These are phyloP conservation scores for Aporophyla nigra DNA, from an alignment of 2,888 invertebrate genomes.

Conservation along the genomic window DNA sequence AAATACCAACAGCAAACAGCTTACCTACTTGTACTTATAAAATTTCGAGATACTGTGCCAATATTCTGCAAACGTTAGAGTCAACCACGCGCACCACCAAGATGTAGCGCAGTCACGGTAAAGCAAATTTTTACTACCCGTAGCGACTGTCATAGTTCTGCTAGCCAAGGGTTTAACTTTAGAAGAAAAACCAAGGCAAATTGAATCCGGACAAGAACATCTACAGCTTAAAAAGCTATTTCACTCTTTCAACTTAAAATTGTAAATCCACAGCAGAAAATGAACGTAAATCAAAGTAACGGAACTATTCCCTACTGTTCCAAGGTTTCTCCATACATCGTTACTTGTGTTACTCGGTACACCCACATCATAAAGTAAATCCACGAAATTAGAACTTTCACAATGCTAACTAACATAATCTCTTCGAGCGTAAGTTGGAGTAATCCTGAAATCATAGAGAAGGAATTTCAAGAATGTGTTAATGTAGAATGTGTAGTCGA, in stretches of 20 bases:
- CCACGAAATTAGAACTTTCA: conserved; percentile 30
- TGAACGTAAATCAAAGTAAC: background rate
- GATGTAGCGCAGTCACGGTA: background rate
- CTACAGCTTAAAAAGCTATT: background rate
- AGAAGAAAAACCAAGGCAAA: too few relatives aligned
- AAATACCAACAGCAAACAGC: background rate
- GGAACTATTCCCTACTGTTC: background rate
- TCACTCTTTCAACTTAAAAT: background rate
- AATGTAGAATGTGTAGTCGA: background rate
- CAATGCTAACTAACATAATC: conserved; percentile 41
- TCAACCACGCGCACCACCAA: background rate
- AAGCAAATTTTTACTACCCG: background rate
- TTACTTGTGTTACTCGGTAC: conserved; percentile 1
- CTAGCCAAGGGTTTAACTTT: too few relatives aligned
- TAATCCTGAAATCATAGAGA: conserved; percentile 31
- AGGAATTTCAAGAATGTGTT: background rate
- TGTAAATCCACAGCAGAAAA: background rate
- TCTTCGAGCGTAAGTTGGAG: conserved; percentile 6
- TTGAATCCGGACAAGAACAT: background rate
- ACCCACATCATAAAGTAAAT: conserved; percentile 18
- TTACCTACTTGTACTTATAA: background rate
- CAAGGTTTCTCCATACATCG: background rate
- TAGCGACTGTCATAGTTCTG: too few relatives aligned
- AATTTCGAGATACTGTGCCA: background rate
- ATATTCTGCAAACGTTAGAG: background rate